These are phyloP conservation scores for Urocynchramus pylzowi DNA, from an alignment of 2,113 vertebrate species.

Conservation along the genomic window DNA sequence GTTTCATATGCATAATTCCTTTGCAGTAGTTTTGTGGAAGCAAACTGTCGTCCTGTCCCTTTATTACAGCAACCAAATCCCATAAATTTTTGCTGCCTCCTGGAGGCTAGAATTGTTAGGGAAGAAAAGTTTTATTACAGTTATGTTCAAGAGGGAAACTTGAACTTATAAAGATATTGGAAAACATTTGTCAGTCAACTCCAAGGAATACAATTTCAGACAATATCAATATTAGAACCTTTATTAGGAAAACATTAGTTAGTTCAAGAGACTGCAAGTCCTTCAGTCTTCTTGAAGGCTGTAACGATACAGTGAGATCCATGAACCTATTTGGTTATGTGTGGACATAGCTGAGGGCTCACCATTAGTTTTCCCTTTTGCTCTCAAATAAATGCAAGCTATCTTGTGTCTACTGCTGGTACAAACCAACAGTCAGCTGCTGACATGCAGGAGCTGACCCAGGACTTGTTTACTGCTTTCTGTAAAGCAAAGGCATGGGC, in stretches of 20 bases:
- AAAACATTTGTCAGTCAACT: not conserved
- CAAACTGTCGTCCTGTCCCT: conserved; percentile 92
- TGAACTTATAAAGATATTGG: not conserved
- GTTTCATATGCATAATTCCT: conserved; percentile 95
- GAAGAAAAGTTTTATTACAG: not conserved
- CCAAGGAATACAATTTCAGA: not conserved
- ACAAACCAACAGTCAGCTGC: not conserved
- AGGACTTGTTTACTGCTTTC: not conserved
- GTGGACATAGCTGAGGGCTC: not conserved
- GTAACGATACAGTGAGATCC: not conserved
- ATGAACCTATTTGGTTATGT: not conserved
- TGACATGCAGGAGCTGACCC: not conserved
- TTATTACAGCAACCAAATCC: conserved; percentile 90
- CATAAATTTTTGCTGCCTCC: conserved; percentile 94
- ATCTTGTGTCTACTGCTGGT: not conserved
- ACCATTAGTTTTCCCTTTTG: not conserved
- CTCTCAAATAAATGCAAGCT: not conserved
- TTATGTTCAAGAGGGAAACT: not conserved
- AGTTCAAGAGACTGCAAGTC: not conserved
- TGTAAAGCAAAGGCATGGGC: not conserved
- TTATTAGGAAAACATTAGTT: not conserved
- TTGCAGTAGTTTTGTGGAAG: conserved; percentile 90
- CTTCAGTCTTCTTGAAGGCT: not conserved
- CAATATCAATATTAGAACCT: not conserved
- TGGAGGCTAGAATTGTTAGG: conserved; percentile 78